phyloP scores from a whole-genome alignment of 2,113 vertebrate genomes.

The Rostratula benghalensis region DNA sequence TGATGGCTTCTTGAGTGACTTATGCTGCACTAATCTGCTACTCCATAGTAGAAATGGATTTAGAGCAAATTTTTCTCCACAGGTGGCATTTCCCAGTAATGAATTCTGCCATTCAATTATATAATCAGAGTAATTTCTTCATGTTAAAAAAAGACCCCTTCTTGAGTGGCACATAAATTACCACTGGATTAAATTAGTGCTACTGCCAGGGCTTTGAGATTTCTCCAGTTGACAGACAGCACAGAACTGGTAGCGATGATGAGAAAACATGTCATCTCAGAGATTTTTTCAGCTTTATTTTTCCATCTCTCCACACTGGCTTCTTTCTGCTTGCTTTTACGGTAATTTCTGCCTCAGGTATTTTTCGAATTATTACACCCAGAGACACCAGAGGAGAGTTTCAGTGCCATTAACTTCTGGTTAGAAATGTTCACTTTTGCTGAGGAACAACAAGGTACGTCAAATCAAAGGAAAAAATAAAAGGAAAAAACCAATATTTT shows the following conservation, averaged over 20 bases:
- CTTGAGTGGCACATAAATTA: slow-evolving; percentile 60
- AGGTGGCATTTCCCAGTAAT: slow-evolving; percentile 51
- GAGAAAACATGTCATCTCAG: slow-evolving; percentile 12
- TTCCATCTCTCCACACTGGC: not conserved
- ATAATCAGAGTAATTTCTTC: slow-evolving; percentile 52
- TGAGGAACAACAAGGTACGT: not conserved
- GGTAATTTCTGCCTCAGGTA: not conserved
- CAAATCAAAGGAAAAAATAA: not conserved
- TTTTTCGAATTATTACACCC: not conserved
- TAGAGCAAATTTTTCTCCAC: slow-evolving; percentile 45
- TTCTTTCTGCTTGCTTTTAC: not conserved
- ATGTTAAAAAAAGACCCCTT: slow-evolving; percentile 34
- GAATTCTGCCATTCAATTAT: slow-evolving; percentile 63
- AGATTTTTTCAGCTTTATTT: not conserved
- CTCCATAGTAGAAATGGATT: not conserved
- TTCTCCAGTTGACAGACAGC: slow-evolving; percentile 30
- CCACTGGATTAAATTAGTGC: slow-evolving; percentile 18
- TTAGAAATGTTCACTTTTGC: not conserved
- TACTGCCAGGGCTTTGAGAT: slow-evolving; percentile 14
- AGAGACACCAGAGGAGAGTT: not conserved
- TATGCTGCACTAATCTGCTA: slow-evolving; percentile 21
- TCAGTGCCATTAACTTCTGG: not conserved
- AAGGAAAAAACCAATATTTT: no score
- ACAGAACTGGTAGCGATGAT: not conserved
- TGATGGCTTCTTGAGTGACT: slow-evolving; percentile 41